Base-by-base conservation (phyloP, 1,140 invertebrate genomes). In the Parapsyche elsis region DNA sequence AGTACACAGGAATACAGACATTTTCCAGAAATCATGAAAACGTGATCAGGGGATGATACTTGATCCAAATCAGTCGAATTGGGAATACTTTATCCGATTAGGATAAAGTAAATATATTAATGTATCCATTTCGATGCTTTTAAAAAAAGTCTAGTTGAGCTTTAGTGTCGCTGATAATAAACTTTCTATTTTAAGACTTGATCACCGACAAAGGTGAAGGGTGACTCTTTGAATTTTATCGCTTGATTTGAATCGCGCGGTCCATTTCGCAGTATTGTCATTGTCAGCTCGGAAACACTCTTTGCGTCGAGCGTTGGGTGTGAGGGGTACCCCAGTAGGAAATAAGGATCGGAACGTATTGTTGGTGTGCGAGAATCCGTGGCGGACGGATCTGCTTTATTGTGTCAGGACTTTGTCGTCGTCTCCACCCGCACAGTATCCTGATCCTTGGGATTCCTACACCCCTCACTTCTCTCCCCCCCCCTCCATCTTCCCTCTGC, bases 361-460 rank as follows among this genome's bases (percentile, higher is more conserved):
- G 79, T 80, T 77, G 71, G 73, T 76, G 79, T 80, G 79, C 79
- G 79, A 38, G 74, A 80, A 71, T 70, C 74, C 79, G 79, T 80
- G 74, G 74, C 74, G 79, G 79, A 71, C 79, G 79, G 79, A 80
- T 80, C 79, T 30, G 64, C 53, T 71, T 67, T 67, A 76, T 76
- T 80, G 79, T 76, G 73, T 53, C 30, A 67, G 79, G 71, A 59
- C 44, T 80, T 80, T 64, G 49, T 30, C 79, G 53, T 16, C 76
- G 16, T 14, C 16, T 19, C 57, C 21, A 16, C 19, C 57, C 74
- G 4, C 23, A 5, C 46, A 9, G 44, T 4, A n/a, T 24, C 46
- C 74, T 49, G 14, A 14, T 26, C 57, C 23, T 38, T n/a, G 59
- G 49, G 45, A 23, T 23, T 26, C 21, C 45, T 38, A 38, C 30